Percentiles rank a stretch among this genome's conserved stretches.
Conservation (phyloP, 2,797 vertebrate species). For the Fistularia commersonii region DNA sequence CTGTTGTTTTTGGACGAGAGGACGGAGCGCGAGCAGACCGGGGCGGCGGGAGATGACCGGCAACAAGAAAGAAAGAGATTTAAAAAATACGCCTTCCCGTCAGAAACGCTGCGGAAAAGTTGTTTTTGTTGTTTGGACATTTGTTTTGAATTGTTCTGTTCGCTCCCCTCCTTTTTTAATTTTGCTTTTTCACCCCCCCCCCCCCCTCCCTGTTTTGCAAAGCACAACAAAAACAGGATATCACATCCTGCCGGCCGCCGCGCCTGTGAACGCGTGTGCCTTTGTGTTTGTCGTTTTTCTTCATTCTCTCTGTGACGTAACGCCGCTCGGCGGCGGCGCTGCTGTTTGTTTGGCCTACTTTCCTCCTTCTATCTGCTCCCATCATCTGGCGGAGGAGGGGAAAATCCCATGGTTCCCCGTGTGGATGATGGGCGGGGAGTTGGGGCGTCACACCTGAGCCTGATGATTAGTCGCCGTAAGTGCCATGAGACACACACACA, state of each 20-base stretch:
- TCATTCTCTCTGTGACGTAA: conserved; percentile 53
- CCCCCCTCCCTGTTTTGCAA: conserved; percentile 11
- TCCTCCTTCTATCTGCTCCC: conserved; percentile 59
- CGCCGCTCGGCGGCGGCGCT: conserved; percentile 46
- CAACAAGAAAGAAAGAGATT: conserved; percentile 19
- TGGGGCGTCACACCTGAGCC: conserved; percentile 66
- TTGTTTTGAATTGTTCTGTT: conserved; percentile 24
- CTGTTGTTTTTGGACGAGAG: conserved; percentile 51
- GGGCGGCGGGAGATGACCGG: conserved; percentile 24
- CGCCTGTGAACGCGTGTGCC: conserved; percentile 28
- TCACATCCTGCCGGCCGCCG: conserved; percentile 37
- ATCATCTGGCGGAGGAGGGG: conserved; percentile 61
- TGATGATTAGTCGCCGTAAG: conserved; percentile 50
- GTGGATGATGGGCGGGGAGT: conserved; percentile 29
- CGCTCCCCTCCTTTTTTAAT: conserved; percentile 11
- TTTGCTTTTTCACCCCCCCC: conserved; percentile 10
- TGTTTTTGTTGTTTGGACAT: conserved; percentile 19
- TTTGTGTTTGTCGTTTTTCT: conserved; percentile 22
- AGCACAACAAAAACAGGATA: conserved; percentile 66
- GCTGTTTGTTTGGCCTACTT: conserved; percentile 77
- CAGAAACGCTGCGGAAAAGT: conserved; percentile 29
- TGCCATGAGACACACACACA: conserved; percentile 21
- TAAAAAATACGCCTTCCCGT: conserved; percentile 11
- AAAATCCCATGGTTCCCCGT: conserved; percentile 55
- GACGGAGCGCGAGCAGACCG: conserved; percentile 35